Conservation (phyloP, 2,888 invertebrate species). For the Ectemnius cavifrons region DNA sequence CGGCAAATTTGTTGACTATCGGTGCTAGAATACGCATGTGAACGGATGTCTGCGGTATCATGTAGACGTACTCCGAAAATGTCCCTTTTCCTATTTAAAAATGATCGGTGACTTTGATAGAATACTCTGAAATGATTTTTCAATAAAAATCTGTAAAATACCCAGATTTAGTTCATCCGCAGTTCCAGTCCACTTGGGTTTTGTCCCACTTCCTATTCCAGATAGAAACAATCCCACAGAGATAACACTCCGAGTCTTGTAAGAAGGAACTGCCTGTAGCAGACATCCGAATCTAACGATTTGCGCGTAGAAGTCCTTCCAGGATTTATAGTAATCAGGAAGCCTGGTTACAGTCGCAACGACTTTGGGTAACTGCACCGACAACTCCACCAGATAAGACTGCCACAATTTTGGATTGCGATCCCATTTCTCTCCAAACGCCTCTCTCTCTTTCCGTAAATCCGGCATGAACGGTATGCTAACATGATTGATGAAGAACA, state of each 20-base stretch:
- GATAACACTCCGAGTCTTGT: constrained; percentile 41
- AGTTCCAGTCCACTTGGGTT: constrained; percentile 56
- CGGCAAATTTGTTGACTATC: constrained; percentile 43
- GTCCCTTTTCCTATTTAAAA: constrained; percentile 28
- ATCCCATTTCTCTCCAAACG: constrained; percentile 48
- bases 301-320: constrained; percentile 57
- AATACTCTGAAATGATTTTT: too few species aligned
- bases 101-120: too few species aligned
- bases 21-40: constrained; percentile 40
- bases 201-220: constrained; percentile 27
- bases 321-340: constrained; percentile 39
- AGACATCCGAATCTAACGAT: constrained; percentile 57
- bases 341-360: constrained; percentile 46
- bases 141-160: constrained; percentile 11
- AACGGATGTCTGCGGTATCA: constrained; percentile 59
- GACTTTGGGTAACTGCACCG: constrained; percentile 49
- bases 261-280: constrained; percentile 55
- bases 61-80: constrained; percentile 38
- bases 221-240: constrained; percentile 50
- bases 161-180: constrained; percentile 54
- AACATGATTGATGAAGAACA: constrained; percentile 63
- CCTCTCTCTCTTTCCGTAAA: constrained; percentile 50
- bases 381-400: constrained; percentile 37
- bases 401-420: constrained; percentile 15
- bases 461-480: constrained; percentile 64